Evolutionary conservation across 2,888 invertebrate species (phyloP), one percentile per base, ranked within the genome.

Genomic region (Plutella xylostella): DNA sequence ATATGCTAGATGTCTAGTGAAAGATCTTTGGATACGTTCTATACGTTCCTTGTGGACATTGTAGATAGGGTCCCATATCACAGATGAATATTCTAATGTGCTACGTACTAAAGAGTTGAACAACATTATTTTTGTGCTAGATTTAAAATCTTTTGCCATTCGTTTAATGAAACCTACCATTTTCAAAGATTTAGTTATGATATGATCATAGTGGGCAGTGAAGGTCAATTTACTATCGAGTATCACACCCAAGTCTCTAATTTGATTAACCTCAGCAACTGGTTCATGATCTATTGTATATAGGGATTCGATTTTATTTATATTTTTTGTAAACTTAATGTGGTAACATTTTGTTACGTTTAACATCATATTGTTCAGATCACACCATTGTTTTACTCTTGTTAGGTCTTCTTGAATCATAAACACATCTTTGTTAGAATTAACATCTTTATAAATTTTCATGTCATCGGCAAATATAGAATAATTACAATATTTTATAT

Each of bases 371-470:
- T 35, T 12, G 35, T 35, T 33, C 5, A 14, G 15, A 9, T 4
- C 5, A 33, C 33, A 33, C n/a, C 12, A 33, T 6, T 33, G 7
- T 6, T 5, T n/a, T 14, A 33, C 5, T 11, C 15, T 6, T 9
- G 5, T n/a, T 14, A 33, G n/a, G 15, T 33, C 33, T 11, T n/a
- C n/a, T n/a, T 33, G 12, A 46, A 46, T 45, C 48, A 30, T 22
- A 33, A 42, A 40, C 31, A 43, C 44, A 39, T 49, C 49, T 40
- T 45, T 43, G 31, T 41, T 37, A 42, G 44, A 40, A 35, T 34
- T 43, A 22, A 37, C 42, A 4, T 11, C n/a, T 40, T 31, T 41
- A 22, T 7, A 40, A 17, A 46, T 38, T 21, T 46, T 46, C 2
- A 19, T 14, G 14, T 46, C 46, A 31, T 42, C 43, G 11, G 47